Evolutionary conservation across 53 echinoderm and acorn worm genomes (phyloP), one percentile per base, ranked within the genome.

Genomic region (Stichopus horrens): DNA sequence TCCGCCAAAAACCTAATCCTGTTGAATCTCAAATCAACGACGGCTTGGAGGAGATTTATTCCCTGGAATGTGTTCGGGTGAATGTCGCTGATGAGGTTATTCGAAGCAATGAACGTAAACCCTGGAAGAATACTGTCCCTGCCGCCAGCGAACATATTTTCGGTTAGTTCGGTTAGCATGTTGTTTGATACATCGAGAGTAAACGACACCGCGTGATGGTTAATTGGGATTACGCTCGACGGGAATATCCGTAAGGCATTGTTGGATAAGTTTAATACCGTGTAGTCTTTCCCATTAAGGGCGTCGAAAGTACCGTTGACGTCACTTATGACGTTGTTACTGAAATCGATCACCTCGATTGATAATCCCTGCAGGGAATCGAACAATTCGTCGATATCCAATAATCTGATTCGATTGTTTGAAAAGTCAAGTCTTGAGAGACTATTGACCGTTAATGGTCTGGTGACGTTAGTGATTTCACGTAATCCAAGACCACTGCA

Each of bases 191-290:
- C 51, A 85, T 85, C 85, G 59, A 85, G 10, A 5, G 18, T 13
- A 4, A 66, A 23, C 65, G 20, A 65, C 18, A 8, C 18, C 14
- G n/a, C 7, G 67, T 23, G 10, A 58, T 85, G 85, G 52, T 66
- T 13, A 4, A 68, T 5, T 66, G 85, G 85, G 23, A 85, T 53
- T 9, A 52, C 67, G 11, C 18, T 85, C 9, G 9, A 65, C 11
- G 71, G 85, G 53, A 85, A 85, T 6, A 51, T 67, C 65, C 21
- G 20, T 20, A 85, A 52, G 8, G 16, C 68, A 68, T 85, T 85
- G 9, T n/a, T 85, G 85, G 85, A 85, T 63, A 85, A 67, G 22
- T 85, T 85, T 52, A 85, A 21, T n/a, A 59, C 51, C 22, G 18
- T 20, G 14, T 5, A 85, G 63, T 85, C 85, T 52, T 18, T 68